Base-by-base conservation (phyloP, 2,888 invertebrate species). In the Abscondita cerata region DNA sequence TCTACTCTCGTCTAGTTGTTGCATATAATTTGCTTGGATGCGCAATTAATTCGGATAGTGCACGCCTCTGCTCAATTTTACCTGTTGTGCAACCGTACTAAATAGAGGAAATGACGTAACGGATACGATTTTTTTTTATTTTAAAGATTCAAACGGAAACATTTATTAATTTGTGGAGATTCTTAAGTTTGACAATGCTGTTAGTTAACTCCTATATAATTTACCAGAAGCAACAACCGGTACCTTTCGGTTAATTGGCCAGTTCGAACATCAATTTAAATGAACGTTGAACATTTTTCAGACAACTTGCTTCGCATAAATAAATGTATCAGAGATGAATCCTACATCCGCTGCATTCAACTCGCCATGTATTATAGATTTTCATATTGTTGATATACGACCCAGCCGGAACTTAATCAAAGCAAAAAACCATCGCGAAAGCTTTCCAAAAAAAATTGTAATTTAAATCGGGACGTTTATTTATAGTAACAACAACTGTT, bases 41-140 rank as follows among this genome's bases (percentile, higher is more conserved):
- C 9, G 12, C n/a, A 20, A 41, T 57, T 33, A 31, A 16, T 46
- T 31, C 25, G 25, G 4, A 25, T 25, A 25, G 25, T 6, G 25
- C 25, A 25, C 25, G 25, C 25, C 25, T 6, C 25, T 25, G 25
- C 2, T 25, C 6, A 15, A 34, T 16, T 13, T 4, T 48, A 62
- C 52, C 53, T 50, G 57, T 52, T 48, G 15, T 52, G 40, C 55
- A 61, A 58, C 57, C 48, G 53, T 50, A 25, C 47, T 48, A 25
- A 25, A 25, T 40, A 53, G 46, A 55, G 62, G 62, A 62, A 50
- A 58, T 62, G 62, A 62, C 62, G 62, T 62, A 57, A 57, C 48
- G 52, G 46, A 51, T 61, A 61, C 56, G 34, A 52, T 52, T 57
- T 56, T 57, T 44, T 31, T 34, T 15, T 13, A 25, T 36, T 13